phyloP scores from a whole-genome alignment of 2,113 vertebrate genomes.

The Rhizomys pruinosus region DNA sequence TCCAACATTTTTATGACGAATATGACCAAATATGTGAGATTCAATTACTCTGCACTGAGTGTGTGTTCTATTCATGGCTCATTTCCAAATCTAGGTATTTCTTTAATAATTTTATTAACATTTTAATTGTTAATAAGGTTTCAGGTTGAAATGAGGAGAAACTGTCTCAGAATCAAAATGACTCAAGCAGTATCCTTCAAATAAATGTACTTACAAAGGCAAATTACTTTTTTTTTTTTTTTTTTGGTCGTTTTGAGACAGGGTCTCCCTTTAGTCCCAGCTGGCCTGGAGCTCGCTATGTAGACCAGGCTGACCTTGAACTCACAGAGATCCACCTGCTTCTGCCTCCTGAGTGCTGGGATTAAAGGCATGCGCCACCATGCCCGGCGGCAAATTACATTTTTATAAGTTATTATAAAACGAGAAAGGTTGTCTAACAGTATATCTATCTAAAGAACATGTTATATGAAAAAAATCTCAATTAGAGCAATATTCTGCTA shows the following conservation, averaged over 20 bases:
- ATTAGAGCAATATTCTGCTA: constrained; percentile 11
- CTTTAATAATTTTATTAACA: constrained; percentile 17
- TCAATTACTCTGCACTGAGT: neutral
- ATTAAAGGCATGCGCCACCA: no score
- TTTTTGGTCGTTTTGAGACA: no score
- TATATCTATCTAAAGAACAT: constrained; percentile 9
- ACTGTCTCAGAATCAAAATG: constrained; percentile 15
- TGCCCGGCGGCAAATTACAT: neutral
- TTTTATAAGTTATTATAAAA: neutral
- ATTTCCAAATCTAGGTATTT: neutral
- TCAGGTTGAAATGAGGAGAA: neutral
- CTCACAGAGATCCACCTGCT: no score
- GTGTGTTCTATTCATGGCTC: neutral
- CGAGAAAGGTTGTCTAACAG: neutral
- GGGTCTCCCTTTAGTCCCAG: no score
- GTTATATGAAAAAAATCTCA: neutral
- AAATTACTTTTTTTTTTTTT: neutral
- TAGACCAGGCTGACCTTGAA: no score
- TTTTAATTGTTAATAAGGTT: neutral
- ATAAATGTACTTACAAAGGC: neutral
- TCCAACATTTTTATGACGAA: constrained; percentile 15
- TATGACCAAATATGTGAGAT: neutral
- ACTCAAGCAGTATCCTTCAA: neutral
- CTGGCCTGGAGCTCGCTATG: no score
- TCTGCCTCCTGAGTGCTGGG: no score